These are phyloP conservation scores for Bombus vancouverensis DNA, from an alignment of 1,140 invertebrate genomes.

Conservation along the genomic window DNA sequence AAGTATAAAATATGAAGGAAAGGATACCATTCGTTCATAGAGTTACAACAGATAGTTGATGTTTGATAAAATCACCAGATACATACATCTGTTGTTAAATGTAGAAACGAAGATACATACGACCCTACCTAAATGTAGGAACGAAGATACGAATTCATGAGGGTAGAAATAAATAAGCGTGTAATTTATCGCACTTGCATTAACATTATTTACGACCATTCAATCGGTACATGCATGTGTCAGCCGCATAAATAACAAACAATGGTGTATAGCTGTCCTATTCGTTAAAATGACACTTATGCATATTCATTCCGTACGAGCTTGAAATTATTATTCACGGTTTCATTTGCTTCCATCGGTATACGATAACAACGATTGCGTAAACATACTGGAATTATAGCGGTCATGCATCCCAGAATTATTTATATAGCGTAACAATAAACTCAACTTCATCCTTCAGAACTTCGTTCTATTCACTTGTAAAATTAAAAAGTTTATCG, in stretches of 20 bases:
- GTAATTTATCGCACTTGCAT: background rate
- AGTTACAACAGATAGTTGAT: too few species aligned
- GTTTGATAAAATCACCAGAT: too few species aligned
- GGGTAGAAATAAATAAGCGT: slow-evolving; percentile 17
- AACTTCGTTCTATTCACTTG: too few species aligned
- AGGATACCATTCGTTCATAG: too few species aligned
- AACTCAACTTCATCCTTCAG: background rate
- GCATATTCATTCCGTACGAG: slow-evolving; percentile 34
- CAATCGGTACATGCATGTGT: slow-evolving; percentile 10
- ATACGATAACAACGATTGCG: slow-evolving; percentile 19
- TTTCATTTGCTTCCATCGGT: slow-evolving; percentile 12
- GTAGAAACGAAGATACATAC: background rate
- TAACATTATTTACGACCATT: slow-evolving; percentile 19
- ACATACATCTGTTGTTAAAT: too few species aligned
- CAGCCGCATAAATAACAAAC: slow-evolving; percentile 8
- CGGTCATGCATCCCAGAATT: background rate
- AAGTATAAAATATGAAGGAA: too few species aligned
- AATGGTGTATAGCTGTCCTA: background rate
- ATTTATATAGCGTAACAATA: background rate
- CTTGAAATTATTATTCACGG: slow-evolving; percentile 34
- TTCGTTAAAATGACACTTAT: slow-evolving; percentile 34
- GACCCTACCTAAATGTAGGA: background rate
- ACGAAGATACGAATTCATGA: background rate
- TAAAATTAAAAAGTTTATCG: background rate
- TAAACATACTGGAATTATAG: slow-evolving; percentile 13